A percentile compares a stretch with the other conserved stretches of the same genome.
Conservation (phyloP, 2,797 vertebrate genomes). For the Lates japonicus region DNA sequence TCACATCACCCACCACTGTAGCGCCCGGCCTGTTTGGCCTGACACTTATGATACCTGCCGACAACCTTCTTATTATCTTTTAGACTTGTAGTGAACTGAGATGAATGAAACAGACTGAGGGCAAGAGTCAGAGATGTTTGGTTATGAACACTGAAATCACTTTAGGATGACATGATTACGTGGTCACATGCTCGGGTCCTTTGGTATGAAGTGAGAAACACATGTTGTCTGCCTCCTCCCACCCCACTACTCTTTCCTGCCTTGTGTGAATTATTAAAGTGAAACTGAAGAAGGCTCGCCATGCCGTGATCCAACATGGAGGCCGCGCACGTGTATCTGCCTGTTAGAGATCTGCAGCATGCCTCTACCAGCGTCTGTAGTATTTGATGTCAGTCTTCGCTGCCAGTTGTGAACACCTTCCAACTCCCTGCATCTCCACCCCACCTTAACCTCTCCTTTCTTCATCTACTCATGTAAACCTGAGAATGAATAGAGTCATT, state of each 20-base stretch:
- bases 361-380: conserved; percentile 76
- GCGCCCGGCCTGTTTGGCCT: conserved; percentile 25
- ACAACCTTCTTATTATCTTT: conserved; percentile 37
- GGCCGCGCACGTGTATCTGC: conserved; percentile 37
- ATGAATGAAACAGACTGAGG: not conserved
- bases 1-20: no score
- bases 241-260: conserved; percentile 47
- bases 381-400: conserved; percentile 77
- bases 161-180: conserved; percentile 39
- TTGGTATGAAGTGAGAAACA: conserved; percentile 34
- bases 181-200: conserved; percentile 36
- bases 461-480: conserved; percentile 81
- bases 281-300: conserved; percentile 49
- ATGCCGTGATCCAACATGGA: conserved; percentile 58
- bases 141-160: conserved; percentile 35
- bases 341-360: conserved; percentile 56
- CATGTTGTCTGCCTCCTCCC: conserved; percentile 16
- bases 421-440: conserved; percentile 33
- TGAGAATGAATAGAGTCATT: conserved; percentile 86
- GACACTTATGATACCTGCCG: conserved; percentile 32
- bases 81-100: conserved; percentile 11
- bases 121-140: conserved; percentile 27
- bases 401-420: conserved; percentile 36
- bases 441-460: conserved; percentile 50
- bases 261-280: conserved; percentile 71